Conservation (phyloP, 2,797 vertebrate species). For the Cottoperca gobio region DNA sequence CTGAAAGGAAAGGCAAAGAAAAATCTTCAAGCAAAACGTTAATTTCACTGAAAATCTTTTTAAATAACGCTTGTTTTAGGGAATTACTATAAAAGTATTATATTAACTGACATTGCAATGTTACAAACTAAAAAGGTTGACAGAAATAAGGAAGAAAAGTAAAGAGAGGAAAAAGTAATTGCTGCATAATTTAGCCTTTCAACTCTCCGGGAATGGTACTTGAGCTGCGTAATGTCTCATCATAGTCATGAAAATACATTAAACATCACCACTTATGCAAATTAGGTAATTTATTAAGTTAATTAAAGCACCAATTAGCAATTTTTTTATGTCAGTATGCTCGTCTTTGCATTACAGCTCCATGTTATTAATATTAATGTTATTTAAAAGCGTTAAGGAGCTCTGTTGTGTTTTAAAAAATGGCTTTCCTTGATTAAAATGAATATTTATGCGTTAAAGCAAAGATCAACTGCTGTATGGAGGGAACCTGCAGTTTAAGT, state of each 20-base stretch:
- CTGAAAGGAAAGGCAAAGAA: slow-evolving; percentile 21
- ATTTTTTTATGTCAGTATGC: slow-evolving; percentile 26
- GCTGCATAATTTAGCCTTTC: slow-evolving; percentile 3
- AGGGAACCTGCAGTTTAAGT: background rate
- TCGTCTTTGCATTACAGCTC: slow-evolving; percentile 26
- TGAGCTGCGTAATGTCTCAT: slow-evolving; percentile 27
- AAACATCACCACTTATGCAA: slow-evolving; percentile 43
- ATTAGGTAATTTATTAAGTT: slow-evolving; percentile 29
- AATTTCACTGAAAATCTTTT: background rate
- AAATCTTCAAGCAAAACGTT: slow-evolving; percentile 4
- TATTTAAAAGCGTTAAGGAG: slow-evolving; percentile 20
- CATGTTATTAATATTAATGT: slow-evolving; percentile 41
- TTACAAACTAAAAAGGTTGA: background rate
- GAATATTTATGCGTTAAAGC: slow-evolving; percentile 15
- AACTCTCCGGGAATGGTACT: slow-evolving; percentile 22
- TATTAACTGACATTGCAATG: background rate
- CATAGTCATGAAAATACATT: slow-evolving; percentile 43
- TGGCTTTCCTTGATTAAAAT: slow-evolving; percentile 20
- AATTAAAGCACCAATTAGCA: slow-evolving; percentile 36
- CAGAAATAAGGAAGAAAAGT: slow-evolving; percentile 1
- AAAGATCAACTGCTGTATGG: background rate
- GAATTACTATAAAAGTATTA: background rate
- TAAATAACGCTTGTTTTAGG: background rate
- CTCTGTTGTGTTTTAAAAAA: background rate
- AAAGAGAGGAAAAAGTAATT: slow-evolving; percentile 11